phyloP scores from a whole-genome alignment of 2,113 vertebrate species.

The Platysternon megacephalum region DNA sequence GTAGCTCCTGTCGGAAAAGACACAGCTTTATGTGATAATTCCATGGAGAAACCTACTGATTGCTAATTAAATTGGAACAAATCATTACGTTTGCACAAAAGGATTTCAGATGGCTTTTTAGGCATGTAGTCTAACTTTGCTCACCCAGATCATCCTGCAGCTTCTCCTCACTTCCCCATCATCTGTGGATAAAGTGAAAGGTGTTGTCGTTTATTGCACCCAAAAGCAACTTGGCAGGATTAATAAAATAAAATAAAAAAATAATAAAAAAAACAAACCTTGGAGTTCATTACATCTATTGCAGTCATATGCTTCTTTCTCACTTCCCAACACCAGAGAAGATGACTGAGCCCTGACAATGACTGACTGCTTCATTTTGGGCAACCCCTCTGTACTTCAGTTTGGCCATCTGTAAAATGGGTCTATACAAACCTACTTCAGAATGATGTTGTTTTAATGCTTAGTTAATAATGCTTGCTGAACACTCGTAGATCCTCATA shows the following conservation, averaged over 20 bases:
- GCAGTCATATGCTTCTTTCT: background rate
- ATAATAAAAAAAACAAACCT: background rate
- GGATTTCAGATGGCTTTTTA: background rate
- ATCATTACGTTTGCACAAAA: background rate
- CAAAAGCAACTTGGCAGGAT: background rate
- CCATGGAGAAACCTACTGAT: slow-evolving; percentile 15
- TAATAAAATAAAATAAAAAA: background rate
- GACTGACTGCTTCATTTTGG: background rate
- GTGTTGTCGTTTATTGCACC: background rate
- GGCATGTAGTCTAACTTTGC: rapidly evolving
- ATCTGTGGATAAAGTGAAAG: background rate
- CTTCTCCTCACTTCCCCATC: background rate
- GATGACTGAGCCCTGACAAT: background rate
- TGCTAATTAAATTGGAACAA: slow-evolving; percentile 45
- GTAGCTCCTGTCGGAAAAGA: background rate
- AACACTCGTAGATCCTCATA: background rate
- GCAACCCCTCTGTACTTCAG: background rate
- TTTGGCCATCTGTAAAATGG: background rate
- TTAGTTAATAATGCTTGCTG: background rate
- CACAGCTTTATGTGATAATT: slow-evolving; percentile 14
- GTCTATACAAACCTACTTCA: background rate
- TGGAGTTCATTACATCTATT: background rate
- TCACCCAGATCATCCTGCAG: background rate
- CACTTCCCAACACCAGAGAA: background rate
- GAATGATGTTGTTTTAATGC: background rate